Conservation (phyloP, 2,113 vertebrate species). For the Condylura cristata region DNA sequence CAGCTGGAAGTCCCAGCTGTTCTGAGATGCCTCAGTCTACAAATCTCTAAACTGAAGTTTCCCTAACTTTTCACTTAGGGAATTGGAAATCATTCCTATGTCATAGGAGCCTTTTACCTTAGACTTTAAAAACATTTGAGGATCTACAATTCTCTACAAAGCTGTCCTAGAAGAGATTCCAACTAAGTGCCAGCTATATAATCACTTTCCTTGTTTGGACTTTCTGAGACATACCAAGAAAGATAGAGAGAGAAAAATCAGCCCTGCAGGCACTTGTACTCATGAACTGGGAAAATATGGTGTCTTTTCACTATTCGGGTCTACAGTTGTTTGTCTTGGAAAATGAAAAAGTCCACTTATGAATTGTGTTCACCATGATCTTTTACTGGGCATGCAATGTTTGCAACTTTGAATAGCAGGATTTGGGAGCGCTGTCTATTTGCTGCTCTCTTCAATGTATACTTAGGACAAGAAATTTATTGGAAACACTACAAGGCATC, state of each 20-base stretch:
- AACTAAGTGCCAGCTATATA: conserved; percentile 38
- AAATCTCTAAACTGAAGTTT: neutral
- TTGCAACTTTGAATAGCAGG: neutral
- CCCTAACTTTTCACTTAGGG: neutral
- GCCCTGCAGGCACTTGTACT: neutral
- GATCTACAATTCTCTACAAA: conserved; percentile 12
- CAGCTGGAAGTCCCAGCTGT: neutral
- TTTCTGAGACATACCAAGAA: neutral
- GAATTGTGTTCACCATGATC: neutral
- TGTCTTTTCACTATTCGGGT: conserved; percentile 68
- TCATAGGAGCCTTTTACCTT: conserved; percentile 68
- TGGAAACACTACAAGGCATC: conserved; percentile 8
- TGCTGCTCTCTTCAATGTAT: neutral
- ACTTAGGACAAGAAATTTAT: neutral
- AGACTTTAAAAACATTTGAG: conserved; percentile 61
- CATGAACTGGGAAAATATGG: conserved; percentile 69
- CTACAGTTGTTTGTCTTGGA: conserved; percentile 71
- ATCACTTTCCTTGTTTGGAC: conserved; percentile 29
- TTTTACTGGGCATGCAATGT: neutral
- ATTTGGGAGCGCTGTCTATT: neutral
- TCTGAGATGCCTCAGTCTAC: neutral
- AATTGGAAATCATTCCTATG: conserved; percentile 60
- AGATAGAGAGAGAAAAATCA: neutral
- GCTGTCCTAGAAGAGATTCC: neutral
- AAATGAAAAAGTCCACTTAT: conserved; percentile 59